phyloP scores from a whole-genome alignment of 2,113 vertebrate species.

The Chionomys nivalis region DNA sequence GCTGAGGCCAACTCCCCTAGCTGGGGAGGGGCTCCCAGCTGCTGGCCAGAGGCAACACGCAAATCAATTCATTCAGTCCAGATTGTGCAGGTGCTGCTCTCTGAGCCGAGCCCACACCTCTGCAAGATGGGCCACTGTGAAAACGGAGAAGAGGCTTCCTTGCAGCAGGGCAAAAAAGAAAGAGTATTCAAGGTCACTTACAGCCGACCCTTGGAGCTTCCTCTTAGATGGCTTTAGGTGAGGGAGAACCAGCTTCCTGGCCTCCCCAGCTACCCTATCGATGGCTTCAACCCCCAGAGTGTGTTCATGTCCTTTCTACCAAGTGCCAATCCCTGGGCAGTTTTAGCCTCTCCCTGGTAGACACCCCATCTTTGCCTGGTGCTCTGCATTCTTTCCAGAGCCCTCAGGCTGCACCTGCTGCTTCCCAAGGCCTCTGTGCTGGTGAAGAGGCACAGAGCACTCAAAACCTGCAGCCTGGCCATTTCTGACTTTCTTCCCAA shows the following conservation, averaged over 20 bases:
- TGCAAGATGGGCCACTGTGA: accelerated
- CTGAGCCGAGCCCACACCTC: not conserved
- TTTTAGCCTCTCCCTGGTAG: no score
- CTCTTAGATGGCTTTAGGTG: not conserved
- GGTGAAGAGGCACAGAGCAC: accelerated
- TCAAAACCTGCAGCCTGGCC: not conserved
- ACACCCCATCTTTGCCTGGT: not conserved
- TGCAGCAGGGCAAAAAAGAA: accelerated
- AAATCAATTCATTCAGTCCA: no score
- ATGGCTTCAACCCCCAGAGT: not conserved
- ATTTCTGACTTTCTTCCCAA: not conserved
- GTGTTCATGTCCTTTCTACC: not conserved
- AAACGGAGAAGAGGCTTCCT: accelerated
- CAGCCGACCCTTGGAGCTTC: no score
- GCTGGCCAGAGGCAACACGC: accelerated
- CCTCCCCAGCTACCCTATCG: not conserved
- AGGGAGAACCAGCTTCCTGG: not conserved
- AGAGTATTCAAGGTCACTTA: accelerated
- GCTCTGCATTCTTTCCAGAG: not conserved
- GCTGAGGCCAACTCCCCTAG: not conserved
- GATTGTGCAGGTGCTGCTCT: accelerated
- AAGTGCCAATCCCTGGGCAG: not conserved
- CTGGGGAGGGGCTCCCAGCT: not conserved
- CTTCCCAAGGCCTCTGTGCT: not conserved
- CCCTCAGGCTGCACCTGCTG: not conserved